Evolutionary conservation across 2,888 invertebrate genomes (phyloP), one percentile per base, ranked within the genome.

Genomic region (Nectonema munidae): DNA sequence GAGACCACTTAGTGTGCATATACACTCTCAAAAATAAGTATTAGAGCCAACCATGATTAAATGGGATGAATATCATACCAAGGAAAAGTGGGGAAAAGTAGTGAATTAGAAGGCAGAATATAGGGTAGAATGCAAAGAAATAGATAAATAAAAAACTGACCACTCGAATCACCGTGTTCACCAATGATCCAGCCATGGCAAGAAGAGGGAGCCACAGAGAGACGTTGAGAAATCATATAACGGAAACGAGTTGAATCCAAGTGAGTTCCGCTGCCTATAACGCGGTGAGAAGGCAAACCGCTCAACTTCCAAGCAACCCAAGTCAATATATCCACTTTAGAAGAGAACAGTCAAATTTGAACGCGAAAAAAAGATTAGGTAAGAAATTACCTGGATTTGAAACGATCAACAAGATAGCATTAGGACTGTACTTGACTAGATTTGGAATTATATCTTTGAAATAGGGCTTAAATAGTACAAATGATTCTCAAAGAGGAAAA

Each of bases 291-390:
- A 6, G 81, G 77, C 46, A 81, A 59, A 4, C 77, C 77, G 44
- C 76, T 76, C 39, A 83, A 53, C 57, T 74, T 77, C 79, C 79
- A 83, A n/a, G 79, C 69, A 9, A 79, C 74, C 53, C 74, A 79
- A 1, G 79, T 77, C 49, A 83, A 59, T 43, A 81, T 69, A 52
- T 83, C 81, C 19, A 77, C 76, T 52, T 52, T 47, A 46, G 50
- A 41, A 5, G n/a, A 9, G 25, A 9, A 6, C 25, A 9, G 25
- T 9, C 25, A 9, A 11, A 11, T 11, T 32, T 6, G 13, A 32
- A 9, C 14, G 6, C 6, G 14, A 14, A 11, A 4, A 21, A 14
- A 41, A 28, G 18, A 20, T 11, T 11, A 41, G 21, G 20, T 30
- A 2, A 30, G 49, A 46, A 40, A 44, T 38, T 42, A 58, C 59